Percentiles rank a stretch among this genome's conserved stretches.
Evolutionary conservation across 2,888 invertebrate genomes (phyloP).

Genomic region (Dynastes maya): DNA sequence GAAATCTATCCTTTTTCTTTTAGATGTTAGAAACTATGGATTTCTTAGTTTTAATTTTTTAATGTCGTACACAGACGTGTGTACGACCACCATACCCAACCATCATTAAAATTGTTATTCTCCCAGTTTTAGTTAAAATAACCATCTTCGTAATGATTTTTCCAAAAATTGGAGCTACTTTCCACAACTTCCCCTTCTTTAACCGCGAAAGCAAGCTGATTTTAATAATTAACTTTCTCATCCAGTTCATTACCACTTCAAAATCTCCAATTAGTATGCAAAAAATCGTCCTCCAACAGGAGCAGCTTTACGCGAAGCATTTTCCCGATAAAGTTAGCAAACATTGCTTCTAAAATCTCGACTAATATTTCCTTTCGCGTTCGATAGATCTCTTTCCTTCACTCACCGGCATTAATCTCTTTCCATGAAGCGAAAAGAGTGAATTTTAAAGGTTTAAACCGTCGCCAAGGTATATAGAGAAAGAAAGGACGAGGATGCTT

Average conservation of each 20-base stretch:
- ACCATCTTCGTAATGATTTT: too few species aligned
- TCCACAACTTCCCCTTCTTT: not conserved
- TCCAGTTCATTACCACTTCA: not conserved
- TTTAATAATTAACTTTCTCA: constrained; percentile 8
- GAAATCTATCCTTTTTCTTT: too few species aligned
- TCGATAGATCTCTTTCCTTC: not conserved
- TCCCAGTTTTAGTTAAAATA: too few species aligned
- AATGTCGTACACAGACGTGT: too few species aligned
- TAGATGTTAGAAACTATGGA: too few species aligned
- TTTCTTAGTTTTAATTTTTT: not conserved
- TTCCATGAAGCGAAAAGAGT: too few species aligned
- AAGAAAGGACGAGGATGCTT: constrained; percentile 9
- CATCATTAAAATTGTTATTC: too few species aligned
- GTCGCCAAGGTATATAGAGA: not conserved
- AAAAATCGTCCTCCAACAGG: not conserved
- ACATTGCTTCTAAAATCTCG: constrained; percentile 15
- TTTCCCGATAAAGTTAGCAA: constrained; percentile 13
- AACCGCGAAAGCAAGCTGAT: too few species aligned
- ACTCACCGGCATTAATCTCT: not conserved
- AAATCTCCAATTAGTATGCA: constrained; percentile 1
- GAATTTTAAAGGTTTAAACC: too few species aligned
- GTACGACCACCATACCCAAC: too few species aligned
- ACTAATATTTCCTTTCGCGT: constrained; percentile 19
- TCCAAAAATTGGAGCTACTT: not conserved
- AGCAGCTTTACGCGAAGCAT: not conserved